Evolutionary conservation across 2,888 invertebrate genomes (phyloP).

Genomic region (Bombylius major): DNA sequence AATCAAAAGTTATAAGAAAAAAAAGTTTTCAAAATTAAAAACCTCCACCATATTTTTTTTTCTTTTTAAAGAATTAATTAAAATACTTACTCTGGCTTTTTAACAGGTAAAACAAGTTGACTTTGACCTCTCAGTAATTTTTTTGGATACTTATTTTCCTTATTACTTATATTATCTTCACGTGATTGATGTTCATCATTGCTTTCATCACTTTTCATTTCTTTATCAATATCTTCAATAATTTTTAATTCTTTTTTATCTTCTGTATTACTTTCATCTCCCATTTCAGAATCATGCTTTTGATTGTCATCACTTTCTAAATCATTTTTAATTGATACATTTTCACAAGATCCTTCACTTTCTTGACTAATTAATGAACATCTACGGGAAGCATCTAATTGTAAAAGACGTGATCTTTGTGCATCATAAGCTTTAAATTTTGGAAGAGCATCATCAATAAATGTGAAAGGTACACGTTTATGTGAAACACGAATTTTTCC

Average conservation of each 20-base stretch:
- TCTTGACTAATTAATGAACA: constrained; percentile 18
- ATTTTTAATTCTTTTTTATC: constrained; percentile 7
- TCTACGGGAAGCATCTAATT: constrained; percentile 19
- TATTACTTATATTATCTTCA: constrained; percentile 19
- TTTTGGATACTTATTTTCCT: constrained; percentile 30
- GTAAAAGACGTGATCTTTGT: constrained; percentile 43
- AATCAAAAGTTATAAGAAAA: background rate
- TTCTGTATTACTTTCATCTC: constrained; percentile 3
- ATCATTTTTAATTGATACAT: constrained; percentile 5
- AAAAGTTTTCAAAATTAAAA: background rate
- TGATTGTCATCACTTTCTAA: background rate
- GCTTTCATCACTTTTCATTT: background rate
- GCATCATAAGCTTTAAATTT: constrained; percentile 71
- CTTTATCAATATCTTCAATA: constrained; percentile 5
- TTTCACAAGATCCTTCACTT: constrained; percentile 17
- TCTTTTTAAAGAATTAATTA: constrained; percentile 1
- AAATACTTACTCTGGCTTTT: constrained; percentile 28
- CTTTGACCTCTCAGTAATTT: constrained; percentile 28
- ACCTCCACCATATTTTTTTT: background rate
- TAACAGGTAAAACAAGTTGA: constrained; percentile 28
- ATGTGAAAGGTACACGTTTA: constrained; percentile 65
- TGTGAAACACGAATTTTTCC: constrained; percentile 83
- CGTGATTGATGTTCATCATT: background rate
- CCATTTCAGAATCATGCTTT: background rate
- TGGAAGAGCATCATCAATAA: constrained; percentile 81